These are phyloP conservation scores for Isichthys henryi DNA, from an alignment of 2,113 vertebrate genomes.

Conservation along the genomic window DNA sequence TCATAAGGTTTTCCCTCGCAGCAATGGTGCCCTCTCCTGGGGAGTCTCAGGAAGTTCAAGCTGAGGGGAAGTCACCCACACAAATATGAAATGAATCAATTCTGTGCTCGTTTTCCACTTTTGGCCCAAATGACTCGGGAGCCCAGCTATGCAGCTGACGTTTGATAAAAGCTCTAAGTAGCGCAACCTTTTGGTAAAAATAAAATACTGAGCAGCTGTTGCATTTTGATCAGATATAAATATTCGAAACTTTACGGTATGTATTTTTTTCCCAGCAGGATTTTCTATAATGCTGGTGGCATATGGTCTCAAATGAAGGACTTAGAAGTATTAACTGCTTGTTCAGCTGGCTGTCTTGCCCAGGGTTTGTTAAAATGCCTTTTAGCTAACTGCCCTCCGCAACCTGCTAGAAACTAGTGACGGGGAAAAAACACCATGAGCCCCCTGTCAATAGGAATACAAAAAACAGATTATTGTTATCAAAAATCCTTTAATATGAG, in stretches of 20 bases:
- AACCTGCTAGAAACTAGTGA: neutral
- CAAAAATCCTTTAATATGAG: neutral
- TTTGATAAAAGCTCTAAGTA: neutral
- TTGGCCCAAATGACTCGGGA: neutral
- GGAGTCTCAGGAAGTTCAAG: neutral
- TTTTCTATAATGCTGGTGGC: neutral
- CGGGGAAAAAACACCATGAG: neutral
- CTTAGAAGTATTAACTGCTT: neutral
- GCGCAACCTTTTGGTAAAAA: neutral
- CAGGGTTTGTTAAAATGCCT: neutral
- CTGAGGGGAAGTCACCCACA: neutral
- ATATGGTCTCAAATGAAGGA: neutral
- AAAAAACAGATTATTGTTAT: neutral
- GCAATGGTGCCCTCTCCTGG: neutral
- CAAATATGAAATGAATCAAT: neutral
- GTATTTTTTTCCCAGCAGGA: neutral
- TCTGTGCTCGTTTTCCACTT: neutral
- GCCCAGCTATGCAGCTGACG: neutral
- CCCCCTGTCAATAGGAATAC: neutral
- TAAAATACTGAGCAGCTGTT: neutral
- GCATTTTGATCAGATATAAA: neutral
- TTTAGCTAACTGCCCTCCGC: neutral
- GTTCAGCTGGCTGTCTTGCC: neutral
- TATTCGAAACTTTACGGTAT: neutral
- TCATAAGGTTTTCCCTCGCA: neutral